These are phyloP conservation scores for Agrotis exclamationis DNA, from an alignment of 2,888 invertebrate genomes.

Conservation along the genomic window DNA sequence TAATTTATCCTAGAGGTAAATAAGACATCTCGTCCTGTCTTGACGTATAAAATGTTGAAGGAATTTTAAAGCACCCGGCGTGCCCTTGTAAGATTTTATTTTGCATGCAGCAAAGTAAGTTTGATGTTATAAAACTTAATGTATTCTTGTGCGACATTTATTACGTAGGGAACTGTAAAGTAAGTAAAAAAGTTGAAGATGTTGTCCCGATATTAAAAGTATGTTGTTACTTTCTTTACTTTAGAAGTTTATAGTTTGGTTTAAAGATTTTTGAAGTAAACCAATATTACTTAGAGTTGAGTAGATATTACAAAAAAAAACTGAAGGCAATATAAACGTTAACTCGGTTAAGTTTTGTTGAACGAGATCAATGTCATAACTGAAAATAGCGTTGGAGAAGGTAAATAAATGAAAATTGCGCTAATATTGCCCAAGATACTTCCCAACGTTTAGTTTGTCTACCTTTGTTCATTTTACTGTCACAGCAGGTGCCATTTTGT, in stretches of 20 bases:
- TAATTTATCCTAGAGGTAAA: slow-evolving; percentile 68
- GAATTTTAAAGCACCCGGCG: slow-evolving; percentile 55
- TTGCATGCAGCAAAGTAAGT: slow-evolving; percentile 39
- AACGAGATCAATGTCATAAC: background rate
- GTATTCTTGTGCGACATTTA: slow-evolving; percentile 18
- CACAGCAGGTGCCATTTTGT: too few relatives aligned
- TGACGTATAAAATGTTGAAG: slow-evolving; percentile 56
- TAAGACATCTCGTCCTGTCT: slow-evolving; percentile 58
- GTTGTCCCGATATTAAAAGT: background rate
- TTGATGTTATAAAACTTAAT: slow-evolving; percentile 42
- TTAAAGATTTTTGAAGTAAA: background rate
- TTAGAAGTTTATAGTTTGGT: background rate
- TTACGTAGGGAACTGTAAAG: background rate
- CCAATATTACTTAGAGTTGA: background rate
- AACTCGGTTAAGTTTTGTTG: background rate
- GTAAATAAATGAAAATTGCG: too few relatives aligned
- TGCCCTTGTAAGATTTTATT: slow-evolving; percentile 52
- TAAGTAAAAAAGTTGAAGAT: background rate
- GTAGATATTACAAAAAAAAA: background rate
- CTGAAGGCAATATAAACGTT: background rate
- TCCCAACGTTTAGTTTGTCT: too few relatives aligned
- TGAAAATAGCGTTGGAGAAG: background rate
- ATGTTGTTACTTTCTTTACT: background rate
- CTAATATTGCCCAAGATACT: too few relatives aligned
- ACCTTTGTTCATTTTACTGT: too few relatives aligned